phyloP scores from a whole-genome alignment of 2,113 vertebrate genomes.

The Solea senegalensis region DNA sequence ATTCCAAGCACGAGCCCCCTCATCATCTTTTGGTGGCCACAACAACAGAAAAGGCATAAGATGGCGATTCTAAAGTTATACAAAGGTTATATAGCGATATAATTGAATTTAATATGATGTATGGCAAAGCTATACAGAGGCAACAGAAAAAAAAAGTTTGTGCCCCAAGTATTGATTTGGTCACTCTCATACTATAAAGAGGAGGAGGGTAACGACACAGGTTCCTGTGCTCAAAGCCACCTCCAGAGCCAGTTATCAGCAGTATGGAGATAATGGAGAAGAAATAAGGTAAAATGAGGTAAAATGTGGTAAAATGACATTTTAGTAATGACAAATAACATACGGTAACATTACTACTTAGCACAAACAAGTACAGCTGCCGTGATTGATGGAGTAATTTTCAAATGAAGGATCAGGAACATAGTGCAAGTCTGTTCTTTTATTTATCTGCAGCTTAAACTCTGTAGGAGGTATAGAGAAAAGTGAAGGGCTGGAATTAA shows the following conservation, averaged over 20 bases:
- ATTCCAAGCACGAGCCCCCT: no score
- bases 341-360: background rate
- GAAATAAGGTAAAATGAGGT: background rate
- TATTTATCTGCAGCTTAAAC: no score
- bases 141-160: background rate
- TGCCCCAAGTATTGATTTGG: background rate
- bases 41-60: no score
- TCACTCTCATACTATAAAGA: no score
- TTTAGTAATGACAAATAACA: background rate
- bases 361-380: background rate
- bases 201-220: background rate
- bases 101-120: background rate
- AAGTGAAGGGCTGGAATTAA: no score
- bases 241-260: background rate
- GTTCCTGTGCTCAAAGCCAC: background rate
- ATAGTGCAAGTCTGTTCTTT: no score
- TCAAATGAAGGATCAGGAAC: no score
- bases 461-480: no score
- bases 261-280: background rate
- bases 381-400: no score
- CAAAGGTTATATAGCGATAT: background rate
- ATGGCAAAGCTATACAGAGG: background rate
- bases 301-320: background rate
- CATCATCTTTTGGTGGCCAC: no score
- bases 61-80: no score